These are phyloP conservation scores for Monopis laevigella DNA, from an alignment of 2,888 invertebrate species.

Conservation along the genomic window DNA sequence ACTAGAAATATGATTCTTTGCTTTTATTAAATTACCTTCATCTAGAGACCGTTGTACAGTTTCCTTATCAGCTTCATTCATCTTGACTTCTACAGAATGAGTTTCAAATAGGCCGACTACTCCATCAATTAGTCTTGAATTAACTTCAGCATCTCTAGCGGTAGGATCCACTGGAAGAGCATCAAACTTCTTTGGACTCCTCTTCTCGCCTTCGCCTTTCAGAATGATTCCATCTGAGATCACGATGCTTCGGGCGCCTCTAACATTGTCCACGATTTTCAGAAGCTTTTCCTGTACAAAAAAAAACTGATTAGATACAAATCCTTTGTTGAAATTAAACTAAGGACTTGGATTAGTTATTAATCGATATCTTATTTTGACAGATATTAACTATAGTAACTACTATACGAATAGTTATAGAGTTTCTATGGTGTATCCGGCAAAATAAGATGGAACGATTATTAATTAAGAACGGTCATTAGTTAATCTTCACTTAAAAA, in stretches of 20 bases:
- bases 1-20: too few species aligned
- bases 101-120: constrained; percentile 79
- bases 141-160: constrained; percentile 76
- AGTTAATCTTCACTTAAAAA: too few species aligned
- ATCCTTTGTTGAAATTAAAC: too few species aligned
- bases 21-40: constrained; percentile 70
- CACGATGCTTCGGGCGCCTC: constrained; percentile 53
- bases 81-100: constrained; percentile 82
- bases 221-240: constrained; percentile 71
- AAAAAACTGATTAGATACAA: too few species aligned
- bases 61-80: constrained; percentile 77
- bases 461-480: too few species aligned
- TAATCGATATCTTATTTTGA: too few species aligned
- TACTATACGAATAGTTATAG: too few species aligned
- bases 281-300: constrained; percentile 73
- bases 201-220: constrained; percentile 59
- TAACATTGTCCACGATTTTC: constrained; percentile 71
- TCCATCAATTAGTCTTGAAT: constrained; percentile 77
- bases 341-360: too few species aligned
- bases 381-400: too few species aligned
- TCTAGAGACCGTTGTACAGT: constrained; percentile 82
- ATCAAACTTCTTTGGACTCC: constrained; percentile 68
- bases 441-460: too few species aligned
- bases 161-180: constrained; percentile 76
- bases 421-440: too few species aligned